Evolutionary conservation across 2,113 vertebrate species (phyloP), one percentile per base, ranked within the genome.

Genomic region (Carassius carassius): DNA sequence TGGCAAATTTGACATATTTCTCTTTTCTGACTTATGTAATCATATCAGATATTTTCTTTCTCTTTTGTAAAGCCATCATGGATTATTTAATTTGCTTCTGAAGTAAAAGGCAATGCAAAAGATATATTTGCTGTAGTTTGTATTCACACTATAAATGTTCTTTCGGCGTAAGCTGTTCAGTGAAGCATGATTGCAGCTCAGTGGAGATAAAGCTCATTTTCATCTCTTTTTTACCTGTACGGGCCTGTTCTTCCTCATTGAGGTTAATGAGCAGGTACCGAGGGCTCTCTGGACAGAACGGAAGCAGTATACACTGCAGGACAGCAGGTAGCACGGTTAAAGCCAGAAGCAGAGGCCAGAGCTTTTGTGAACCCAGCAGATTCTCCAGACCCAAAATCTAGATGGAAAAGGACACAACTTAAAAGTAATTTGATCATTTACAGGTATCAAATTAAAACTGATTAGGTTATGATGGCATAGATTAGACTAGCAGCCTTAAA

Each of bases 241-340:
- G 91, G 0, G 94, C 94, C 88, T 94, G 49, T 77, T 95, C 94
- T 88, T 95, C 94, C 83, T 93, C 69, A 23, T 94, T 92, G n/a
- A 93, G 93, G 92, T 95, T 95, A 90, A 95, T 95, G 88, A 95
- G 94, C 60, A 95, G 91, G 90, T 89, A 95, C 1, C 94, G 94
- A 7, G 94, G 94, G 81, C 94, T 95, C 90, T 95, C 94, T 0
- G 94, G 94, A 14, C 94, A 95, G 90, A 95, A 95, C 44, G 95
- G 95, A 76, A 95, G 91, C 88, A 94, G 88, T 35, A 93, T 44
- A 82, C 93, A 94, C 90, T 95, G 94, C 60, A 95, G 44, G 65
- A 94, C 82, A 0, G 94, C 94, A 0, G 94, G 94, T 37, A 44
- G 63, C 62, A 94, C 91, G 0, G 94, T 95, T 73, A 95, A 87